Conservation (phyloP, 2,888 invertebrate species). For the Hipparchia sbordonii region DNA sequence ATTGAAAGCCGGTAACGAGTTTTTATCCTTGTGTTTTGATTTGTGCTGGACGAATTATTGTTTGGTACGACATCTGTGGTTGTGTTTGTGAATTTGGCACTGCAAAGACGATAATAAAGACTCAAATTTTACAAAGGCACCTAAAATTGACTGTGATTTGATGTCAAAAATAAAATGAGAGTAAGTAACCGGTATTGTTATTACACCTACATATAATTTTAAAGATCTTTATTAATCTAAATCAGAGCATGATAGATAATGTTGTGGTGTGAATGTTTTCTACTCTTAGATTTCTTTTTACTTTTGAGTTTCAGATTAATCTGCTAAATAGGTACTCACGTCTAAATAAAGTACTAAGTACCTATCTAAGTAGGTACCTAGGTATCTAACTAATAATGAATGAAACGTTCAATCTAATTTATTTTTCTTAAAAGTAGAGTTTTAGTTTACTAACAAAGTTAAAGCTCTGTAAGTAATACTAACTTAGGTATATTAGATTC, state of each 20-base stretch:
- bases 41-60: conserved; percentile 21
- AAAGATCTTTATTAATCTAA: neutral
- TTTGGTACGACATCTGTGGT: conserved; percentile 29
- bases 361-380: too few relatives aligned
- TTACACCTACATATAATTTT: neutral
- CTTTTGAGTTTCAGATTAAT: neutral
- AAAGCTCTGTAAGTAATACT: neutral
- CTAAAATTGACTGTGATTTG: conserved; percentile 16
- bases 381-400: too few relatives aligned
- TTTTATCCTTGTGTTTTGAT: conserved; percentile 27
- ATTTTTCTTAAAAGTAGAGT: too few relatives aligned
- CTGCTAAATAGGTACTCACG: neutral
- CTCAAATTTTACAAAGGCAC: conserved; percentile 19
- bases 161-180: conserved; percentile 41
- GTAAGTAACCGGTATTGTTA: conserved; percentile 38
- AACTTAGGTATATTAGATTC: neutral
- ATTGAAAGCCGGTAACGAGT: conserved; percentile 38
- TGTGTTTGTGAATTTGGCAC: conserved; percentile 28
- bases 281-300: neutral
- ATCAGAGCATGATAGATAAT: conserved; percentile 34
- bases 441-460: conserved; percentile 16
- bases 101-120: conserved; percentile 4
- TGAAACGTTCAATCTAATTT: neutral
- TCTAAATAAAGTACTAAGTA: too few relatives aligned
- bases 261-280: conserved; percentile 22